Evolutionary conservation across 53 echinoderm and acorn worm genomes (phyloP), one percentile per base, ranked within the genome.

Genomic region (Antedon mediterranea): DNA sequence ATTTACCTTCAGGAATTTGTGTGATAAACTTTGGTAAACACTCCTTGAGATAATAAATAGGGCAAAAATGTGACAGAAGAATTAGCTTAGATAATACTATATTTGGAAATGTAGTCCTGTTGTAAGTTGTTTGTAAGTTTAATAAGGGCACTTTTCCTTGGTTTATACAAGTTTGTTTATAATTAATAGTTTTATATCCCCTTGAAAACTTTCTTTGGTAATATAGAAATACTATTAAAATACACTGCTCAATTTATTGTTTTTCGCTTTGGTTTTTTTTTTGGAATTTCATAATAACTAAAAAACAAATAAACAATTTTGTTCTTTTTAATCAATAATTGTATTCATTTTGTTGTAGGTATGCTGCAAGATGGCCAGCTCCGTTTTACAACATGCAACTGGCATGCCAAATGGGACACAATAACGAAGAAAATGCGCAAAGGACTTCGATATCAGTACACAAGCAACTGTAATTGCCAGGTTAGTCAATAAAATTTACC

Each of bases 391-490:
- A 76, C 77, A 32, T 90, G 90, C 73, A 75, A 87, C 43, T 90
- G 85, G 83, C 85, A 87, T 42, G 79, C 76, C 31, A 76, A 78
- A 43, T 90, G 90, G 90, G 43, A 71, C 1, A 74, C 80, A 0
- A 43, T 90, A 4, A 83, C 87, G 26, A 14, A 76, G 0, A 90
- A 88, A 73, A 87, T 87, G 43, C 74, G 79, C 31, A 85, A 78
- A 72, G 90, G 87, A 28, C 80, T 90, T 4, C 82, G 78, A 28
- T 79, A 80, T 75, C 76, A 74, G 31, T 90, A 90, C 81, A 82
- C 77, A 43, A 83, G 83, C n/a, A 90, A 90, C 81, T 90, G 90
- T 76, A 30, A 74, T 71, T 87, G 85, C 75, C 84, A 88, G 78
- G 90, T 90, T 71, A 87, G 87, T 26, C n/a, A 43, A 0, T 18